These are phyloP conservation scores for Zoroaster sp. DNA, from an alignment of 53 echinoderm and acorn worm genomes.

Conservation along the genomic window DNA sequence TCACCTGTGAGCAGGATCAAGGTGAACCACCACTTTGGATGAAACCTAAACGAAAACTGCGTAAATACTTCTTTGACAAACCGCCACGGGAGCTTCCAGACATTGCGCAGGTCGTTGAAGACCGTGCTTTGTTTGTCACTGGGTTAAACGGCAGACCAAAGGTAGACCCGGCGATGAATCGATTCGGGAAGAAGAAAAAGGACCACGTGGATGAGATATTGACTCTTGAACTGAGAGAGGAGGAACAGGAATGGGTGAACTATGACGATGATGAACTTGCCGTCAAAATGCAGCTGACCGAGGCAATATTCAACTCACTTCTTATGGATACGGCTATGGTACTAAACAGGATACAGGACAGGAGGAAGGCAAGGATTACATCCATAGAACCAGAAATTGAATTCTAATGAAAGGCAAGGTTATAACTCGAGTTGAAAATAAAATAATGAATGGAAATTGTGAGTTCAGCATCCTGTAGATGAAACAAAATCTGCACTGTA, in stretches of 20 bases:
- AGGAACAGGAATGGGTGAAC: conserved; percentile 96
- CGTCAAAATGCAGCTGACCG: conserved; percentile 94
- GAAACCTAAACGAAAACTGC: conserved; percentile 84
- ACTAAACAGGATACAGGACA: conserved; percentile 73
- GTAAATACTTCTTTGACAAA: conserved; percentile 73
- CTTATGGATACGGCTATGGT: conserved; percentile 85
- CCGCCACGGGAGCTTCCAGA: conserved; percentile 68
- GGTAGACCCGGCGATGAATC: conserved; percentile 14
- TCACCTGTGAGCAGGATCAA: conserved; percentile 72
- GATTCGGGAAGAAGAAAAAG: conserved; percentile 83
- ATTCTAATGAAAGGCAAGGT: too few relatives aligned
- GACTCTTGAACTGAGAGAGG: conserved; percentile 87
- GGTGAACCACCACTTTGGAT: conserved; percentile 83
- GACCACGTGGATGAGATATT: conserved; percentile 98
- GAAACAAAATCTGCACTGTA: neutral
- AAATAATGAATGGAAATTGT: neutral
- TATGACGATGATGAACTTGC: conserved; percentile 94
- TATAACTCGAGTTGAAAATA: too few relatives aligned
- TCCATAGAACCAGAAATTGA: conserved; percentile 64
- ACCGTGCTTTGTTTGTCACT: conserved; percentile 54
- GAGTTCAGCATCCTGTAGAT: too few relatives aligned
- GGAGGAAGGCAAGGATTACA: conserved; percentile 56
- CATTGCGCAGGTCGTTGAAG: conserved; percentile 62
- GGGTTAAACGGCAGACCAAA: conserved; percentile 65
- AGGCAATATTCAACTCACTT: conserved; percentile 85